Percentiles rank a stretch among this genome's conserved stretches.
phyloP scores from a whole-genome alignment of 2,888 invertebrate genomes.

The Leptinotarsa juncta region DNA sequence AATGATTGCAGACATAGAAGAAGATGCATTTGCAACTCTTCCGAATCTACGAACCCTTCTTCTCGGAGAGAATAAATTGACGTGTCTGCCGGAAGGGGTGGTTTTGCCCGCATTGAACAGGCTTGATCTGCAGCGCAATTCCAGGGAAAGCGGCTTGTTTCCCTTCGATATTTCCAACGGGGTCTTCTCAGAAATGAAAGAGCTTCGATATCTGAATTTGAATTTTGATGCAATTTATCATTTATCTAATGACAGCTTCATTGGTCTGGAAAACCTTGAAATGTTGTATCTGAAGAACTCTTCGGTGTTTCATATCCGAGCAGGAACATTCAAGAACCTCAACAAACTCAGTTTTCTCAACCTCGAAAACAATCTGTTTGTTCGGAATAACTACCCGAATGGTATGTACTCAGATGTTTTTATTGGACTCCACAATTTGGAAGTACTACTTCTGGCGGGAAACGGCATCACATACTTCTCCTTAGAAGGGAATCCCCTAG shows the following conservation, averaged over 20 bases:
- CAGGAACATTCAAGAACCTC: constrained; percentile 66
- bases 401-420: constrained; percentile 62
- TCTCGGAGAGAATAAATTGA: constrained; percentile 69
- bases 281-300: constrained; percentile 69
- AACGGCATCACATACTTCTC: constrained; percentile 67
- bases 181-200: constrained; percentile 67
- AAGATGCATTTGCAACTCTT: constrained; percentile 68
- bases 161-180: constrained; percentile 67
- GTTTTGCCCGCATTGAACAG: constrained; percentile 65
- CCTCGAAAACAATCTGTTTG: constrained; percentile 69
- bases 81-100: constrained; percentile 68
- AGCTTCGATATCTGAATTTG: constrained; percentile 68
- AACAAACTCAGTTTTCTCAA: constrained; percentile 67
- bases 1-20: constrained; percentile 66
- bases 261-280: constrained; percentile 67
- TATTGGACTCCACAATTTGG: constrained; percentile 67
- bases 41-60: constrained; percentile 69
- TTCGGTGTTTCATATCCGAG: constrained; percentile 67
- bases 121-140: constrained; percentile 69
- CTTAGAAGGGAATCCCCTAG: constrained; percentile 68
- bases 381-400: constrained; percentile 47
- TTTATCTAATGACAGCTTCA: constrained; percentile 68
- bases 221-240: constrained; percentile 69
- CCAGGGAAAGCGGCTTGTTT: constrained; percentile 65
- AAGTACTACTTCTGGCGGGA: constrained; percentile 67